Evolutionary conservation across 2,113 vertebrate genomes (phyloP).

Genomic region (Sitta europaea): DNA sequence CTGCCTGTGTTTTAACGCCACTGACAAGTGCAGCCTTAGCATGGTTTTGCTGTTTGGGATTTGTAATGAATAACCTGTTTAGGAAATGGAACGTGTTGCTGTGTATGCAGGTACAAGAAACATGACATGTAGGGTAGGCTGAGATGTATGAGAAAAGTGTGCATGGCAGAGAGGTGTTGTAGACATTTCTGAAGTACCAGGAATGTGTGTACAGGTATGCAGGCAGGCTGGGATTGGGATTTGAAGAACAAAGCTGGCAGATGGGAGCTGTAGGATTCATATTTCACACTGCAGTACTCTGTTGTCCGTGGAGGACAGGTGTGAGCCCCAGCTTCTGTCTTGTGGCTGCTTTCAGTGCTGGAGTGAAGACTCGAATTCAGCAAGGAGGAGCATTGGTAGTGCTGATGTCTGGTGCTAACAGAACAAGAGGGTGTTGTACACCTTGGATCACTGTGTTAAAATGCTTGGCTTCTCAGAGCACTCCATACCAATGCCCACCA

Average conservation of each 20-base stretch:
- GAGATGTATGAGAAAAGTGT: background rate
- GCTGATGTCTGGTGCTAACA: background rate
- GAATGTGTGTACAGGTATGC: rapidly evolving
- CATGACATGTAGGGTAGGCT: background rate
- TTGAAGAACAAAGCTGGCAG: background rate
- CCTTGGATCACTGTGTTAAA: background rate
- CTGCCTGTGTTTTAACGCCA: rapidly evolving
- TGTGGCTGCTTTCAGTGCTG: background rate
- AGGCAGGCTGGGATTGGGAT: background rate
- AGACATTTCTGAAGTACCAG: background rate
- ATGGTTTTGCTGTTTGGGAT: background rate
- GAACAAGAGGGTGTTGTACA: background rate
- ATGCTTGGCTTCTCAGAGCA: background rate
- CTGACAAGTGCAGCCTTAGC: background rate
- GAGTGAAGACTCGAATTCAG: background rate
- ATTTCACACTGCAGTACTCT: background rate
- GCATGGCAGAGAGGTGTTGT: background rate
- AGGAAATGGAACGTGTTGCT: rapidly evolving
- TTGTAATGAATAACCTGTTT: background rate
- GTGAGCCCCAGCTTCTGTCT: background rate
- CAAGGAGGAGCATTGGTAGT: background rate
- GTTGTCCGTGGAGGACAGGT: background rate
- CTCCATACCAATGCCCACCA: rapidly evolving
- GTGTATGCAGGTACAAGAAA: rapidly evolving
- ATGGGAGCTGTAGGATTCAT: background rate